Evolutionary conservation across 2,888 invertebrate genomes (phyloP).

Genomic region (Lasioglossum figueresi): DNA sequence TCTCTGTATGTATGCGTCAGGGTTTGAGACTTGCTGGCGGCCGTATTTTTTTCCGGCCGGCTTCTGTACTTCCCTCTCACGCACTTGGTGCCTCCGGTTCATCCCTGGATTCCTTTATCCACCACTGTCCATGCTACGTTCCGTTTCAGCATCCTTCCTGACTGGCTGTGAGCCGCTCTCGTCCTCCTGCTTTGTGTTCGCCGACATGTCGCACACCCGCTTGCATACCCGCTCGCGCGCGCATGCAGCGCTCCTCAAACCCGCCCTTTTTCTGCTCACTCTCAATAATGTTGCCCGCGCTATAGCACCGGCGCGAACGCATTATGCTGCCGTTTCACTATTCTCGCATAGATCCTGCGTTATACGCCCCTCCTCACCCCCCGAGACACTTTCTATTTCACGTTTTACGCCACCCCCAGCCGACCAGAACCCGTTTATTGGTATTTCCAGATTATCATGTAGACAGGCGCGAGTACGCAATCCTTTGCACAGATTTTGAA

Average conservation of each 20-base stretch:
- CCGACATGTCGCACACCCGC: conserved; percentile 38
- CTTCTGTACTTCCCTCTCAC: conserved; percentile 58
- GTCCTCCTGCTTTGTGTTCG: conserved; percentile 40
- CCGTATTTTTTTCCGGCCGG: conserved; percentile 63
- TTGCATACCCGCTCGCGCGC: conserved; percentile 14
- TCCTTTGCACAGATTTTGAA: neutral
- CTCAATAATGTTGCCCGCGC: conserved; percentile 28
- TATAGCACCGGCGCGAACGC: conserved; percentile 8
- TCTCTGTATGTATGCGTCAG: conserved; percentile 41
- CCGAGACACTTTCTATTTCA: neutral
- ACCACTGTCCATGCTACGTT: conserved; percentile 50
- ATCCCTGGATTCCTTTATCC: conserved; percentile 60
- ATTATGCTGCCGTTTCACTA: conserved; percentile 13
- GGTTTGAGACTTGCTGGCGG: conserved; percentile 77
- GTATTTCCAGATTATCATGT: neutral
- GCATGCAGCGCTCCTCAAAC: conserved; percentile 16
- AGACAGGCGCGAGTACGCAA: neutral
- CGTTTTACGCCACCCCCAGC: neutral
- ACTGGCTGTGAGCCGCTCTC: conserved; percentile 49
- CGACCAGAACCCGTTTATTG: neutral
- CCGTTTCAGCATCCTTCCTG: conserved; percentile 49
- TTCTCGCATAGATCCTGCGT: conserved; percentile 12
- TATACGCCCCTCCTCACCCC: neutral
- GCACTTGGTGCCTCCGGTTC: conserved; percentile 35
- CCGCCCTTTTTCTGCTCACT: conserved; percentile 35